A percentile compares a stretch with the other conserved stretches of the same genome.
These are phyloP conservation scores for Cryptomyrus ogoouensis DNA, from an alignment of 2,113 vertebrate genomes.

Conservation along the genomic window DNA sequence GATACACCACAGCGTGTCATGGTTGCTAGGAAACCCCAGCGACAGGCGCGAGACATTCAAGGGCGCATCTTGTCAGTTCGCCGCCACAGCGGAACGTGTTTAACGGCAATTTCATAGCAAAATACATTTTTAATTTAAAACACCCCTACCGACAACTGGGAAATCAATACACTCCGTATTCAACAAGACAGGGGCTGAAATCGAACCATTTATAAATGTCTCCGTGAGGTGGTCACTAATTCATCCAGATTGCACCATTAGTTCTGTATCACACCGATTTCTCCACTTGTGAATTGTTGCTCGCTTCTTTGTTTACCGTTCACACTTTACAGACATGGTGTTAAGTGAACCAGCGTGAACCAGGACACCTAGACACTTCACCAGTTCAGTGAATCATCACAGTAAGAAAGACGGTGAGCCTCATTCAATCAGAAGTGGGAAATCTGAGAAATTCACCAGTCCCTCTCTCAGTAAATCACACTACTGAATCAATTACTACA, in stretches of 20 bases:
- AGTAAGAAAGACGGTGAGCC: background rate
- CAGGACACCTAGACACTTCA: background rate
- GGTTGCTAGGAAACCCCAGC: constrained; percentile 37
- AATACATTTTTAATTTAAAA: background rate
- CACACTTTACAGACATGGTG: background rate
- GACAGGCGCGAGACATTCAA: constrained; percentile 5
- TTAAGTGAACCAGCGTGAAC: background rate
- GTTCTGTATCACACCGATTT: background rate
- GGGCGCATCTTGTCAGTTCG: background rate
- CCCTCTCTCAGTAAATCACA: background rate
- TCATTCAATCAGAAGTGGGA: background rate
- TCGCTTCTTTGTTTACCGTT: background rate
- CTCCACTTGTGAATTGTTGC: background rate
- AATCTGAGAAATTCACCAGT: background rate
- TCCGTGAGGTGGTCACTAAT: background rate
- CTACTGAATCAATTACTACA: background rate
- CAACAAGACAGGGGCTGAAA: background rate
- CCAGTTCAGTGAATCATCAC: background rate
- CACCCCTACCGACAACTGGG: background rate
- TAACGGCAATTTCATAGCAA: background rate
- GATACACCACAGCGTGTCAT: background rate
- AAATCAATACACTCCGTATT: background rate
- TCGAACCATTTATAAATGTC: background rate
- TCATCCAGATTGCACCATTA: background rate
- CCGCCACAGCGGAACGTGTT: background rate